Percentiles rank a stretch among this genome's conserved stretches.
Conservation (phyloP, 2,797 vertebrate genomes). For the Triplophysa bombifrons region DNA sequence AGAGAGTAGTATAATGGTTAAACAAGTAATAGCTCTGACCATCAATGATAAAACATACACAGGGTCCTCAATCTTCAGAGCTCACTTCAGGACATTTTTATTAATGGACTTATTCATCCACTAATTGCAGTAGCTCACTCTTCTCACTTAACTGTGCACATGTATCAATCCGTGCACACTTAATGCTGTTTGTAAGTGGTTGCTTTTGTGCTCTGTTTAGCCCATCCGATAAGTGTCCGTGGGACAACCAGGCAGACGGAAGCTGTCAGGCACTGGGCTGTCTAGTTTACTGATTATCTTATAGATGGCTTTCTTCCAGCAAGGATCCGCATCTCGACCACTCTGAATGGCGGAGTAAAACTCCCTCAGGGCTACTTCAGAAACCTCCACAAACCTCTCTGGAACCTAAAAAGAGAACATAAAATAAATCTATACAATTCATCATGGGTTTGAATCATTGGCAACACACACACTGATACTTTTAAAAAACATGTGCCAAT, state of each 20-base stretch:
- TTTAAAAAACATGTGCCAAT: neutral
- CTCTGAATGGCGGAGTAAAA: slow-evolving; percentile 81
- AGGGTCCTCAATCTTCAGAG: neutral
- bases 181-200: too few species aligned
- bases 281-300: slow-evolving; percentile 85
- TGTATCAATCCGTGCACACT: neutral
- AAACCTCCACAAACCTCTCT: slow-evolving; percentile 79
- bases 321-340: slow-evolving; percentile 81
- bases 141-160: neutral
- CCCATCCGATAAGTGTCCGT: slow-evolving; percentile 63
- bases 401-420: slow-evolving; percentile 70
- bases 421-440: neutral
- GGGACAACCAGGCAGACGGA: slow-evolving; percentile 80
- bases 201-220: slow-evolving; percentile 26
- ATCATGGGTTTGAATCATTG: too few species aligned
- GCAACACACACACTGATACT: neutral
- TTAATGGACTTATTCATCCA: slow-evolving; percentile 2
- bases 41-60: slow-evolving; percentile 1
- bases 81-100: slow-evolving; percentile 1
- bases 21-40: slow-evolving; percentile 24
- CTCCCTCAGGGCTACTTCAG: slow-evolving; percentile 81
- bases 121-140: neutral
- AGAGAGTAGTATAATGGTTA: neutral
- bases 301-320: slow-evolving; percentile 86
- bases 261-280: slow-evolving; percentile 79